Conservation (phyloP, 1,140 invertebrate species). For the Drosophila pachea region DNA sequence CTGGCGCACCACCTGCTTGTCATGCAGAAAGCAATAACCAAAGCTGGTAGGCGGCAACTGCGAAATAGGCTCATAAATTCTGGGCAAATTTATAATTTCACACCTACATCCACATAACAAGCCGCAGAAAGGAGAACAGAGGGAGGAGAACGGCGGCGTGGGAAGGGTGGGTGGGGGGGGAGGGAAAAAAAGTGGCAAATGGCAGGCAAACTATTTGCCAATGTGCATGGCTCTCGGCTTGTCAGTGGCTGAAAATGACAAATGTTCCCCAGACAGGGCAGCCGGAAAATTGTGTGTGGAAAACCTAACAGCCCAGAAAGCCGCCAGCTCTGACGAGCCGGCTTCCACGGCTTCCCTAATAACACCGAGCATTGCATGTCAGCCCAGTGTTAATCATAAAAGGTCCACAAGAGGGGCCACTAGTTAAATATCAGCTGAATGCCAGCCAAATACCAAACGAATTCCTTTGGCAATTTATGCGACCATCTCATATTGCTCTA, state of each 20-base stretch:
- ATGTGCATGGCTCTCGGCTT: slow-evolving; percentile 62
- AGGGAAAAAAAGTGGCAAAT: slow-evolving; percentile 21
- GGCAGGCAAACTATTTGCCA: slow-evolving; percentile 67
- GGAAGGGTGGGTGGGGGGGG: no score
- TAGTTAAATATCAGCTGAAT: not conserved
- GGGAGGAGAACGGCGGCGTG: not conserved
- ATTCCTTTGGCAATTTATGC: slow-evolving; percentile 50
- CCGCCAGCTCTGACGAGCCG: no score
- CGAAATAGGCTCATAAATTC: slow-evolving; percentile 67
- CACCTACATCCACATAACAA: slow-evolving; percentile 68
- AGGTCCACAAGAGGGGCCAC: slow-evolving; percentile 30
- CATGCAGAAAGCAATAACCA: slow-evolving; percentile 46
- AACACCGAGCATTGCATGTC: slow-evolving; percentile 70
- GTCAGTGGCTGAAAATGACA: slow-evolving; percentile 69
- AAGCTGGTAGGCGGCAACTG: slow-evolving; percentile 41
- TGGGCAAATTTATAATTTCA: slow-evolving; percentile 71
- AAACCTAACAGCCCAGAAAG: slow-evolving; percentile 13
- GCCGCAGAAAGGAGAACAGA: slow-evolving; percentile 7
- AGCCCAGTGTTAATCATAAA: slow-evolving; percentile 71
- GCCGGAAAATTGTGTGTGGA: slow-evolving; percentile 52
- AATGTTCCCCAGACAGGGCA: slow-evolving; percentile 70
- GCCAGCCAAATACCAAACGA: slow-evolving; percentile 15
- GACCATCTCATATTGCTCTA: slow-evolving; percentile 46
- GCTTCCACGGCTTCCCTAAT: slow-evolving; percentile 52
- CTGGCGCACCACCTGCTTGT: slow-evolving; percentile 18